Evolutionary conservation across 2,888 invertebrate species (phyloP), one percentile per base, ranked within the genome.

Genomic region (Therioaphis trifolii): DNA sequence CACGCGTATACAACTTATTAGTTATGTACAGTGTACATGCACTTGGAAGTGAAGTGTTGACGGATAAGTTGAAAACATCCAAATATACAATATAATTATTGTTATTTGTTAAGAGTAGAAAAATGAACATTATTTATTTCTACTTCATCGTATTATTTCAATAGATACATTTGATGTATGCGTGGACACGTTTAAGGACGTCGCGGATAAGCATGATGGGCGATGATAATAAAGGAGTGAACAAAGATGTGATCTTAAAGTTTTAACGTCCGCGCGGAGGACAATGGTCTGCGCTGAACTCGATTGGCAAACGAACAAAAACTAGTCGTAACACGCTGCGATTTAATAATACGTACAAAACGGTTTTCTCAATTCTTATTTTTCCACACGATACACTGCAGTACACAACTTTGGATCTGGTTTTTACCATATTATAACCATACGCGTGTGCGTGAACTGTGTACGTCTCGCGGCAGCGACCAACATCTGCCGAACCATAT

Each of bases 401-500:
- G n/a, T 21, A 55, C 24, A 68, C 68, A 24, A 78, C 68, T 69
- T 69, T 27, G 68, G 35, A 68, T 78, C 78, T 78, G 68, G 78
- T 78, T 69, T 69, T 55, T 69, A 69, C 68, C 77, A 78, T 35
- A 76, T 29, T 46, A 52, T 35, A 46, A 63, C 29, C n/a, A 27
- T 63, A 27, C 21, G 21, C 18, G 11, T 24, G 76, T 63, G 76
- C 46, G 49, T 66, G 21, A 35, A 21, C 21, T 12, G 7, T 21
- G 46, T 5, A 27, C 76, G 35, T 66, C 66, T 77, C 29, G 77
- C 63, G 29, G 46, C 76, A 2, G 63, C 49, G 29, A 40, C 21
- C 78, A 68, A 78, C 78, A 68, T 78, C 66, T 78, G 68, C 78
- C 66, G 49, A 78, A 68, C 68, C 52, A 52, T 24, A 74, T 40